phyloP scores from a whole-genome alignment of 1,140 invertebrate species.

The Nasonia longicornis region DNA sequence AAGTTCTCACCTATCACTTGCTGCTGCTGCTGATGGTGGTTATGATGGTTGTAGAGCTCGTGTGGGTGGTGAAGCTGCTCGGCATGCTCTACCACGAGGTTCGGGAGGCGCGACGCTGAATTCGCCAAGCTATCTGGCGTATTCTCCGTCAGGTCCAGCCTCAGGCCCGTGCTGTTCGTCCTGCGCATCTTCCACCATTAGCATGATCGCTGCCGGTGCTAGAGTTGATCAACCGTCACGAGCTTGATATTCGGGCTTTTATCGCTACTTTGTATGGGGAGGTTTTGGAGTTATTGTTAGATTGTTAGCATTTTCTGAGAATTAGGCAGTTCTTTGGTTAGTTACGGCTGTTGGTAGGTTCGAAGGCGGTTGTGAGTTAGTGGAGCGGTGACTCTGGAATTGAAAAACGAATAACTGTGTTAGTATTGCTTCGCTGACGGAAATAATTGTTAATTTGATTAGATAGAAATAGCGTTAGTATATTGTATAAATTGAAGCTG shows the following conservation, averaged over 20 bases:
- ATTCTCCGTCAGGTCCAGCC: conserved; percentile 67
- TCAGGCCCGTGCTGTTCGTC: conserved; percentile 65
- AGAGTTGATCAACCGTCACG: neutral
- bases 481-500: neutral
- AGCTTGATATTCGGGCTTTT: neutral
- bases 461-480: neutral
- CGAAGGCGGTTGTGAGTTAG: conserved; percentile 13
- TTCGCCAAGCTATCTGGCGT: conserved; percentile 66
- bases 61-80: conserved; percentile 46
- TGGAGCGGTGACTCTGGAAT: conserved; percentile 58
- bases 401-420: conserved; percentile 54
- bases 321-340: conserved; percentile 3
- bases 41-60: conserved; percentile 21
- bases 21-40: conserved; percentile 43
- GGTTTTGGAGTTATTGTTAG: neutral
- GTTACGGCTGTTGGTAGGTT: neutral
- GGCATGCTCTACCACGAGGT: conserved; percentile 67
- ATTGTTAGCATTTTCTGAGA: neutral
- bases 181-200: conserved; percentile 66
- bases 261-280: neutral
- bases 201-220: conserved; percentile 60
- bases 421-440: conserved; percentile 43
- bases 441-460: neutral
- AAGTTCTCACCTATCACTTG: conserved; percentile 63
- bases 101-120: conserved; percentile 58